These are phyloP conservation scores for Collichthys lucidus DNA, from an alignment of 2,113 vertebrate species.

Conservation along the genomic window DNA sequence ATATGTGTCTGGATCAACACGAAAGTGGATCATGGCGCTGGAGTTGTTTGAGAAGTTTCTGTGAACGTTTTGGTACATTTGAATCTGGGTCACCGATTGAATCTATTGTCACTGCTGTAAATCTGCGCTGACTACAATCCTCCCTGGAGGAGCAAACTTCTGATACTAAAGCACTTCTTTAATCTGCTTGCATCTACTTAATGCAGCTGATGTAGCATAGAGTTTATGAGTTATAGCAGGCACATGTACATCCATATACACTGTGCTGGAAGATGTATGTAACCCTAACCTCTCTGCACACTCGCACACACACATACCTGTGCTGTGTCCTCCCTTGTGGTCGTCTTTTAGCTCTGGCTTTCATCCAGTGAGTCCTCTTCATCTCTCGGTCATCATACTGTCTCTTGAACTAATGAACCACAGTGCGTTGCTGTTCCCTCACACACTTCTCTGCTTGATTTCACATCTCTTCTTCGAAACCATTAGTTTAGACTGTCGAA, in stretches of 20 bases:
- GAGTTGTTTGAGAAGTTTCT: background rate
- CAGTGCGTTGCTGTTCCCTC: constrained; percentile 35
- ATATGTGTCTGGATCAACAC: background rate
- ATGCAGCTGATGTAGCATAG: background rate
- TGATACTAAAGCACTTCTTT: background rate
- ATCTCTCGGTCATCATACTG: constrained; percentile 50
- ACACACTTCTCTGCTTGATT: constrained; percentile 63
- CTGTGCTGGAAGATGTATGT: background rate
- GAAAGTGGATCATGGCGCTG: background rate
- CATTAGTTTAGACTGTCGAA: constrained; percentile 59
- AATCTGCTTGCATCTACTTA: background rate
- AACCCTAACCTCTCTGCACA: background rate
- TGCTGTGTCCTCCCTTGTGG: constrained; percentile 24
- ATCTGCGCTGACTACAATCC: background rate
- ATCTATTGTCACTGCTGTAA: background rate
- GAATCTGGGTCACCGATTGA: background rate
- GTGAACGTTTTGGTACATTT: background rate
- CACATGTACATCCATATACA: background rate
- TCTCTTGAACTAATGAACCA: constrained; percentile 69
- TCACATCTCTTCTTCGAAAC: constrained; percentile 62
- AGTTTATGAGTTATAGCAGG: background rate
- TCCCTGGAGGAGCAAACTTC: background rate
- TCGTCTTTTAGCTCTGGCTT: constrained; percentile 50
- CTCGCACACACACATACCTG: background rate
- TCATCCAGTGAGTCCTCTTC: constrained; percentile 8